These are phyloP conservation scores for Eclectus roratus DNA, from an alignment of 2,113 vertebrate genomes.

Conservation along the genomic window DNA sequence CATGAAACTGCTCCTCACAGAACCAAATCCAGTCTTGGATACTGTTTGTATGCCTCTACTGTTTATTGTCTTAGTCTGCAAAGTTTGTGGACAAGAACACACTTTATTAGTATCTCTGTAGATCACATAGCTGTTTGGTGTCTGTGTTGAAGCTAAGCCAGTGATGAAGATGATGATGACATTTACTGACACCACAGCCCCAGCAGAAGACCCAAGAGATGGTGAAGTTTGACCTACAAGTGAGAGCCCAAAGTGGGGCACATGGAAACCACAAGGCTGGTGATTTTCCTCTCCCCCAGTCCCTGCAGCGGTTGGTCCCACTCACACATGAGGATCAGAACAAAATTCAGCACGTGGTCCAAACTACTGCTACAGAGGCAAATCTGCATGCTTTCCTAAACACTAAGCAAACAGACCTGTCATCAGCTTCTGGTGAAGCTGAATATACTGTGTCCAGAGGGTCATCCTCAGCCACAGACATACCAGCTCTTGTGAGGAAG, in stretches of 20 bases:
- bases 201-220: not conserved
- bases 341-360: accelerated
- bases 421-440: not conserved
- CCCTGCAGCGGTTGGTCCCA: not conserved
- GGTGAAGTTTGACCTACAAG: not conserved
- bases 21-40: not conserved
- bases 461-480: not conserved
- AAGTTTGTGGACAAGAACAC: not conserved
- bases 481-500: not conserved
- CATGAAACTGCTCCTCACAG: not conserved
- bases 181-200: not conserved
- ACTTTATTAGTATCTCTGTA: not conserved
- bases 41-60: not conserved
- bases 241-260: not conserved
- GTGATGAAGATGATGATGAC: not conserved
- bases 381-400: not conserved
- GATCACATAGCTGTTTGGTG: not conserved
- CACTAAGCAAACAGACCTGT: not conserved
- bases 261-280: not conserved
- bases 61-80: not conserved
- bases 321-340: not conserved
- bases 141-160: not conserved
- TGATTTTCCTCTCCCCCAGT: not conserved
- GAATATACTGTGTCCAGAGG: not conserved
- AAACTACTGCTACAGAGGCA: not conserved